Base-by-base conservation (phyloP, 2,888 invertebrate species). In the Malthinus flaveolus region DNA sequence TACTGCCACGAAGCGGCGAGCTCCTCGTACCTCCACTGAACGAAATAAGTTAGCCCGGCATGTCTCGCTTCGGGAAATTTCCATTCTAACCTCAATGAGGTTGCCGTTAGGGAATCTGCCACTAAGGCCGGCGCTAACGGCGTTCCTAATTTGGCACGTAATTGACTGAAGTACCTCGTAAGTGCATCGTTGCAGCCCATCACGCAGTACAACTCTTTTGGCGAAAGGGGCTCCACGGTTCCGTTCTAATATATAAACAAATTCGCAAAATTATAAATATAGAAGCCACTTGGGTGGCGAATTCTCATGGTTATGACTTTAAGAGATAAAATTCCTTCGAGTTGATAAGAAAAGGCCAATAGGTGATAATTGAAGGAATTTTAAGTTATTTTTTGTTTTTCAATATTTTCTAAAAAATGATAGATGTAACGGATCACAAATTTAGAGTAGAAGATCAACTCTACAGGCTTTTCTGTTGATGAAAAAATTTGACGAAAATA, bases 121-220 rank as follows among this genome's bases (percentile, higher is more conserved):
- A 91, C 88, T 48, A 93, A 78, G 1, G 89, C 89, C 7, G 93
- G 93, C 2, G 90, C 86, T 10, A 62, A 60, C 32, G 90, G 89
- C 9, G 82, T 84, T 1, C 88, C 89, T 59, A 91, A 83, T 69
- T 87, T 81, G 70, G 83, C 85, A 84, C 75, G 65, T 58, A 91
- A 78, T 72, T 85, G 84, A 71, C 88, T 85, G 68, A 87, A 87
- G 76, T 92, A 92, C 56, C 85, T 83, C 68, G 87, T 88, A 49
- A 91, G 80, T 48, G 91, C 93, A 72, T 88, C 88, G 73, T 90
- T 90, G 76, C 93, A 93, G 53, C 93, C 92, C 80, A 90, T 87
- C 32, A 90, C 87, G 73, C 92, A 92, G 73, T 90, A 89, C 11
- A 90, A 78, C 74, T 88, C 87, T 71, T 88, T 84, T 1, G 88